Base-by-base conservation (phyloP, 2,888 invertebrate genomes). In the Bellardia bayeri region DNA sequence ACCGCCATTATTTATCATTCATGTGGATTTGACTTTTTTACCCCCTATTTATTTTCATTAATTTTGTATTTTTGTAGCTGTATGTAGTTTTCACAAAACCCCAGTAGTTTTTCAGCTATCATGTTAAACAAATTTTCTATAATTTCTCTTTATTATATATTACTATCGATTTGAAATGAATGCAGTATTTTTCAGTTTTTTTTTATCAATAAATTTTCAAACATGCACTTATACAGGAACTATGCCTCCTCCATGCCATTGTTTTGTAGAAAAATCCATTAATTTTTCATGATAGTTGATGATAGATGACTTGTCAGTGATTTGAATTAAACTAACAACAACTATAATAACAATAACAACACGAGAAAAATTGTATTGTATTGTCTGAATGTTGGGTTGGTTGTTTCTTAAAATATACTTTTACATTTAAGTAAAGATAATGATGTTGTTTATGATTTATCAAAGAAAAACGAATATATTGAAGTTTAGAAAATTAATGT, bases 291-390 rank as follows among this genome's bases (percentile, higher is more conserved):
- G 82, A 79, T 83, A 76, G 54, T 66, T 61, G 86, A 83, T 83
- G 86, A 86, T 86, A 83, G 86, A 86, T 86, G 86, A 49, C 64
- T 79, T 75, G 83, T 75, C 83, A 76, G 82, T 80, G 80, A 83
- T 86, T 86, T 75, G 79, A 80, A 81, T 76, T 58, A 72, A 66
- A 71, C 30, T 49, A 54, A 69, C 16, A 66, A 66, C 40, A 58
- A 61, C 2, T 45, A 37, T 6, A 51, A 75, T 37, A 37, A 37
- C 23, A 66, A 56, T 66, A 56, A 76, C n/a, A 61, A 49, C 30
- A 33, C 9, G 4, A 42, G 51, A 76, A 51, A 69, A 63, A 74
- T 72, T 8, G 13, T 40, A 72, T 54, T 81, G 71, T 54, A 30
- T 64, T 58, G 49, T 16, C n/a, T 45, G 14, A 6, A 7, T 58